Evolutionary conservation across 2,113 vertebrate genomes (phyloP).

Genomic region (Ailuropoda melanoleuca): DNA sequence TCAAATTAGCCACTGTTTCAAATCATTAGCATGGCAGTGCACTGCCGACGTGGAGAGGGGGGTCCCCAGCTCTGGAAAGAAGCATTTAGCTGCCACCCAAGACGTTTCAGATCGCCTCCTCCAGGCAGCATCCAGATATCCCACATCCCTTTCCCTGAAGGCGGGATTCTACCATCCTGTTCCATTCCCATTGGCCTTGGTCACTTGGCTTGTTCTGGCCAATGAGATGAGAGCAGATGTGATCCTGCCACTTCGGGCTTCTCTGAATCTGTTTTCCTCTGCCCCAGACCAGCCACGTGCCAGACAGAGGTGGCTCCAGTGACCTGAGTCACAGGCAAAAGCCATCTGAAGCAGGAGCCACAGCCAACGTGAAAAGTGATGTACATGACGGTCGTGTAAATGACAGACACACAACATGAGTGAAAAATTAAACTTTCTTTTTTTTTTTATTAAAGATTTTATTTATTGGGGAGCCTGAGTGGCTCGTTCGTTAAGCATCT

Average conservation of each 20-base stretch:
- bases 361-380: accelerated
- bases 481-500: too few species aligned
- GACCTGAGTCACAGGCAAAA: neutral
- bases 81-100: neutral
- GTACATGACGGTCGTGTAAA: accelerated
- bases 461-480: neutral
- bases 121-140: neutral
- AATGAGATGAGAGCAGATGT: neutral
- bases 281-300: neutral
- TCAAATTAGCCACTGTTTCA: constrained; percentile 71
- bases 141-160: neutral
- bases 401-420: accelerated
- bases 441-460: neutral
- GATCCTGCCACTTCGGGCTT: accelerated
- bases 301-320: neutral
- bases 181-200: accelerated
- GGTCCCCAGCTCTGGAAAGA: neutral
- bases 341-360: neutral
- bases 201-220: neutral
- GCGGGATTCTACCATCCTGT: too few species aligned
- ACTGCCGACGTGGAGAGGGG: accelerated
- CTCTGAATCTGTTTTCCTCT: neutral
- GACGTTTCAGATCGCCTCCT: neutral
- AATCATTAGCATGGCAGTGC: constrained; percentile 8
- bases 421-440: neutral